Percentiles rank a stretch among this genome's conserved stretches.
Evolutionary conservation across 92 coral and sea anemone genomes (phyloP).

Genomic region (Epizoanthus ramosus): DNA sequence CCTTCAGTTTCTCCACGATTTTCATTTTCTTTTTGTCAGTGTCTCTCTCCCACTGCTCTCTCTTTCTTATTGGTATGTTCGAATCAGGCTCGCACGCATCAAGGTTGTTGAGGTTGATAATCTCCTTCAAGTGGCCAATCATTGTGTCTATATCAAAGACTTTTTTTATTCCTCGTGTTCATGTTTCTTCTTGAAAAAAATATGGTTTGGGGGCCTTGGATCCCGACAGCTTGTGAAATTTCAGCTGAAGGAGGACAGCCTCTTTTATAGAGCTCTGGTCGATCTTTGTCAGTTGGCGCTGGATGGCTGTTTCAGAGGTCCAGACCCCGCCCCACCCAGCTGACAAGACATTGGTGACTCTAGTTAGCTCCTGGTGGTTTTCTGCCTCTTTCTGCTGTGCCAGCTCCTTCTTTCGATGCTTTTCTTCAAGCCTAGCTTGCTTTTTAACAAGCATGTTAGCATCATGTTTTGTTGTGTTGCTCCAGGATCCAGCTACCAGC

Average conservation of each 20-base stretch:
- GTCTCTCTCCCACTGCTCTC: conserved; percentile 15
- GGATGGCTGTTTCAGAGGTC: not conserved
- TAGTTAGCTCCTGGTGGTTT: not conserved
- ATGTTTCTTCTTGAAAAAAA: conserved; percentile 9
- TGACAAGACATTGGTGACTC: conserved; percentile 11
- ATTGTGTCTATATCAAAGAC: not conserved
- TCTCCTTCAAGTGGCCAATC: conserved; percentile 6
- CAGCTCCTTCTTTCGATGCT: conserved; percentile 11
- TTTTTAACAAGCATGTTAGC: conserved; percentile 5
- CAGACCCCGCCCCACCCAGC: conserved; percentile 15
- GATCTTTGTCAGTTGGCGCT: too few species aligned
- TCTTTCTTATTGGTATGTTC: conserved; percentile 1
- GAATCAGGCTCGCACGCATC: not conserved
- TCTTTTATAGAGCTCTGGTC: conserved; percentile 4
- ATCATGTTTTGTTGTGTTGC: not conserved
- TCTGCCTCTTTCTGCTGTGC: conserved; percentile 2
- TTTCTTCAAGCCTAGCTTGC: conserved; percentile 7
- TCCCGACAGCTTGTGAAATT: conserved; percentile 23
- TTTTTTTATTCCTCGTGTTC: conserved; percentile 2
- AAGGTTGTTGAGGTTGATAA: conserved; percentile 2
- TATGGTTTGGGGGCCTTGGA: conserved; percentile 25
- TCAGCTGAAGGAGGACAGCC: conserved; percentile 24
- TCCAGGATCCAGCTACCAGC: conserved; percentile 20
- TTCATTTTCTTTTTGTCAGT: not conserved
- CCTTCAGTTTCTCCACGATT: not conserved